These are phyloP conservation scores for Tapera naevia DNA, from an alignment of 2,797 vertebrate genomes.

Conservation along the genomic window DNA sequence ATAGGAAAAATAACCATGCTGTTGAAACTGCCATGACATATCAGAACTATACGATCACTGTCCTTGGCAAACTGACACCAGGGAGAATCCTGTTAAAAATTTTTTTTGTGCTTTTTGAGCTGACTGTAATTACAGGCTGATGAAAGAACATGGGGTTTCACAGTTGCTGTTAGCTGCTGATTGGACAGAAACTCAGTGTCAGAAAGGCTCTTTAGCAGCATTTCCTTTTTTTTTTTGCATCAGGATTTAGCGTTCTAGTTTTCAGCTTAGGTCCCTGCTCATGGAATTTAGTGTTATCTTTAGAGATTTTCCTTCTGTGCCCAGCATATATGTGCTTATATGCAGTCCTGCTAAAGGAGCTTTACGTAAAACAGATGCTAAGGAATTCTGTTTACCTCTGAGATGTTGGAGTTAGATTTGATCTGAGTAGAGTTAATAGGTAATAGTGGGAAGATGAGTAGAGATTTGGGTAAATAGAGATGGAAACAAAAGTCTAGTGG, in stretches of 20 bases:
- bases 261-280: not conserved
- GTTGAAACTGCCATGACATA: not conserved
- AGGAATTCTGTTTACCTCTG: not conserved
- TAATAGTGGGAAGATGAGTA: not conserved
- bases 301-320: not conserved
- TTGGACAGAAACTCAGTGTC: not conserved
- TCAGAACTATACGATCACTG: not conserved
- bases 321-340: not conserved
- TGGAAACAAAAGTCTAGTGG: not conserved
- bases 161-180: not conserved
- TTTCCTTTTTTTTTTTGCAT: not conserved
- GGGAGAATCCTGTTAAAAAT: not conserved
- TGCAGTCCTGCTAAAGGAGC: not conserved
- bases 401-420: not conserved
- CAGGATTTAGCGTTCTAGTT: not conserved
- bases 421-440: not conserved
- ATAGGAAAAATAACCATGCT: not conserved
- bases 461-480: not conserved
- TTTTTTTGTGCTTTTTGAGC: not conserved
- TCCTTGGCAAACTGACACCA: not conserved
- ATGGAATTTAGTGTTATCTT: not conserved
- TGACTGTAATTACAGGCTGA: slow-evolving; percentile 25
- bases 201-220: not conserved
- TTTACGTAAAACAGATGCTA: not conserved
- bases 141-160: slow-evolving; percentile 10